Evolutionary conservation across 1,140 invertebrate genomes (phyloP).

Genomic region (Drosophila simulans): DNA sequence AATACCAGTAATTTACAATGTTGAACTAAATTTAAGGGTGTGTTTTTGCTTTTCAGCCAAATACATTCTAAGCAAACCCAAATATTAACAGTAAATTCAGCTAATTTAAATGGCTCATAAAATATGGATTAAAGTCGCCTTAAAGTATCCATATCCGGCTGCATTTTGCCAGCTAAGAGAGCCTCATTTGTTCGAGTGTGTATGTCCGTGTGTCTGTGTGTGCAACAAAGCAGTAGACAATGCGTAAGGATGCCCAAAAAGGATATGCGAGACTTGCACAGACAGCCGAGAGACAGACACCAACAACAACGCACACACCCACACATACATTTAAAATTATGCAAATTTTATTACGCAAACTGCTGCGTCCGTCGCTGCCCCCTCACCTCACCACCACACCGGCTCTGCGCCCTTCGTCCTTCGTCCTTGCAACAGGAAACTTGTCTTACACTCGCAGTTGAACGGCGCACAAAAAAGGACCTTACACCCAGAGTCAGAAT

Average conservation of each 20-base stretch:
- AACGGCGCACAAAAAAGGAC: slow-evolving; percentile 60
- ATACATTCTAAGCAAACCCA: neutral
- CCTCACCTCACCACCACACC: neutral
- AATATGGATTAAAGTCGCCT: slow-evolving; percentile 38
- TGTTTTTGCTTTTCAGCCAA: neutral
- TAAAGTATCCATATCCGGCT: slow-evolving; percentile 47
- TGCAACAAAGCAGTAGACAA: slow-evolving; percentile 76
- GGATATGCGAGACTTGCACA: slow-evolving; percentile 74
- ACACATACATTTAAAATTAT: slow-evolving; percentile 80
- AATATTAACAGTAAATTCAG: neutral
- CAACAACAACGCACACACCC: slow-evolving; percentile 23
- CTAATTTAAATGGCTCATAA: slow-evolving; percentile 20
- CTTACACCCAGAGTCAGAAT: slow-evolving; percentile 52
- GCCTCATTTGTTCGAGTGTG: slow-evolving; percentile 56
- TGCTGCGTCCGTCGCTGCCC: slow-evolving; percentile 64
- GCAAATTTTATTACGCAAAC: slow-evolving; percentile 84
- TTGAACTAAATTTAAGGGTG: neutral
- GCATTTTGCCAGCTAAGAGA: slow-evolving; percentile 27
- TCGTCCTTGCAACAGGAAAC: slow-evolving; percentile 61
- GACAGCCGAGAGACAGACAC: slow-evolving; percentile 71
- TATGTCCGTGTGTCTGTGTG: slow-evolving; percentile 36
- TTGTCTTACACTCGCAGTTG: slow-evolving; percentile 65
- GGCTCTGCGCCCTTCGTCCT: neutral
- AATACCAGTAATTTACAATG: neutral
- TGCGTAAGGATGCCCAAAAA: slow-evolving; percentile 76